These are phyloP conservation scores for Malurus leucopterus DNA, from an alignment of 2,797 vertebrate genomes.

Conservation along the genomic window DNA sequence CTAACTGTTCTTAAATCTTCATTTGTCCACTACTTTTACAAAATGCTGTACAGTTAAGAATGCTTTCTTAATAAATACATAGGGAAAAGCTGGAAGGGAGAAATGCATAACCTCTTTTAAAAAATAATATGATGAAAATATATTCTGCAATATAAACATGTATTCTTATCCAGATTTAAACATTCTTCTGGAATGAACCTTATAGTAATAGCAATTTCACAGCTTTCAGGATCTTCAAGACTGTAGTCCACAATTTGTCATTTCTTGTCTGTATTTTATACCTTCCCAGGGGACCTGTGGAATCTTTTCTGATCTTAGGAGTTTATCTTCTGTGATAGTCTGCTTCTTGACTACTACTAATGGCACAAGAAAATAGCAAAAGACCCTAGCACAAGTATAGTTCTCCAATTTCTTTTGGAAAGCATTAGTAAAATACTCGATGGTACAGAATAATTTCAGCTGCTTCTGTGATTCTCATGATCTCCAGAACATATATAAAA, in stretches of 20 bases:
- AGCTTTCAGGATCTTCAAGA: background rate
- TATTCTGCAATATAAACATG: background rate
- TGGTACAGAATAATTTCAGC: background rate
- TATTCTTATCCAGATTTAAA: background rate
- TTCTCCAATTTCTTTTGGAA: background rate
- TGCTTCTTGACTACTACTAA: background rate
- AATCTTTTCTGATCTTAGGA: background rate
- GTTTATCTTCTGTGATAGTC: background rate
- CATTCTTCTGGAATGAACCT: background rate
- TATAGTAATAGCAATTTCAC: background rate
- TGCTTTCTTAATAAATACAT: constrained; percentile 12
- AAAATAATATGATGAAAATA: background rate
- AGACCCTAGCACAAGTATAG: background rate
- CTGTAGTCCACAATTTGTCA: background rate
- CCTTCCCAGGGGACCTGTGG: background rate
- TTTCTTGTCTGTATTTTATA: background rate
- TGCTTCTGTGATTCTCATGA: background rate
- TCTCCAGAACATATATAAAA: background rate
- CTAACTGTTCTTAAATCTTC: constrained; percentile 71
- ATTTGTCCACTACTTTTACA: constrained; percentile 70
- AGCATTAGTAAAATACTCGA: background rate
- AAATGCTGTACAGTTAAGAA: constrained; percentile 47
- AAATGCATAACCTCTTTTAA: constrained; percentile 6
- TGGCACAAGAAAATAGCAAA: background rate
- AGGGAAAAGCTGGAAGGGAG: background rate